Evolutionary conservation across 2,113 vertebrate genomes (phyloP), one percentile per base, ranked within the genome.

Genomic region (Mellivora capensis): DNA sequence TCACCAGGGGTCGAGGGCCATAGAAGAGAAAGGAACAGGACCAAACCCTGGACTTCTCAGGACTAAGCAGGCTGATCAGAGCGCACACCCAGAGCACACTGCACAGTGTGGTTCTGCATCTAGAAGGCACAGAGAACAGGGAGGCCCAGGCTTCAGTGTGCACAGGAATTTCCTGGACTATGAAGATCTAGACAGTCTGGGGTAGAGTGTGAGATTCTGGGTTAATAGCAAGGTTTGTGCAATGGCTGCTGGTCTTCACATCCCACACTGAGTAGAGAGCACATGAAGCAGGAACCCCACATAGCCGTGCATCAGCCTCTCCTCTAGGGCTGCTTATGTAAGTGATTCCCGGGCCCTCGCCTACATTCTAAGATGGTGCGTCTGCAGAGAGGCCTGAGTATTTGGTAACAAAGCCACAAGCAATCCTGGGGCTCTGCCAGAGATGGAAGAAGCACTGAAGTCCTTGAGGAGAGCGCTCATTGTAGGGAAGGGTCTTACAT

Each of bases 71-170:
- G 71, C 2, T 79, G 52, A 17, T 18, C 52, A 54, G 52, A 54
- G 52, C 17, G 0, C 52, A 54, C 52, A 54, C 5, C 17, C 52
- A 54, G 52, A 54, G 52, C 1, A 2, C 52, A 54, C 52, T 18
- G 52, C 52, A 17, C 52, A 54, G 52, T 54, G 52, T 39, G 18
- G 1, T 15, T 7, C n/a, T 1, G 1, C 0, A 0, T 69, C 20
- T 18, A 23, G 34, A 79, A 27, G 49, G 14, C 57, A 3, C 29
- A 1, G 0, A 13, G 10, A 59, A 3, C n/a, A 31, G 4, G 5
- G 37, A 27, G 39, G 34, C 49, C 25, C 29, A 4, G 4, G 12
- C 54, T 27, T 37, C 29, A 25, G 1, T 25, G 1, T 29, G 42
- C 2, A n/a, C 2, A 39, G 31, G 23, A 20, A 23, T 67, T n/a